Percentiles rank a stretch among this genome's conserved stretches.
phyloP scores from a whole-genome alignment of 2,113 vertebrate species.

The Engystomops pustulosus region DNA sequence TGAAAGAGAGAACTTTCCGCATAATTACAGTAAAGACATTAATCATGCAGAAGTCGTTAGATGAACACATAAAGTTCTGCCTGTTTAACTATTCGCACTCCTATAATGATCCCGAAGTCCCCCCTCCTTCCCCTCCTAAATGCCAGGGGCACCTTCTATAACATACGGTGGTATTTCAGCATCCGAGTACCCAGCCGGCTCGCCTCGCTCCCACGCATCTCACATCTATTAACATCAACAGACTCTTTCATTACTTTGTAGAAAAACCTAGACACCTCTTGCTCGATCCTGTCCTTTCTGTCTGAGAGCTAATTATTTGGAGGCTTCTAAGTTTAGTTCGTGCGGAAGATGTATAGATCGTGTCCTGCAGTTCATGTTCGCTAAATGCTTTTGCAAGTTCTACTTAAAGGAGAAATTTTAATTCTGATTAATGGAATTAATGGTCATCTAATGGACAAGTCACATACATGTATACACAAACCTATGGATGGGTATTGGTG shows the following conservation, averaged over 20 bases:
- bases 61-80: background rate
- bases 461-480: too few species aligned
- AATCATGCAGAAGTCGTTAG: constrained; percentile 21
- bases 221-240: background rate
- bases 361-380: background rate
- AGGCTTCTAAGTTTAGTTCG: background rate
- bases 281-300: background rate
- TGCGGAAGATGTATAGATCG: background rate
- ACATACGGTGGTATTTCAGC: background rate
- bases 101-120: background rate
- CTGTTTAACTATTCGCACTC: background rate
- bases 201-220: background rate
- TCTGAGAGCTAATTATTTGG: background rate
- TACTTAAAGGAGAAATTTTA: too few species aligned
- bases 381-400: background rate
- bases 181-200: background rate
- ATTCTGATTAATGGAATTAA: too few species aligned
- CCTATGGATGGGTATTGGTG: too few species aligned
- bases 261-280: background rate
- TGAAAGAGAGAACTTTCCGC: background rate
- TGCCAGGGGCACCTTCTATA: background rate
- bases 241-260: background rate
- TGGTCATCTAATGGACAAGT: too few species aligned
- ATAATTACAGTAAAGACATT: constrained; percentile 21
- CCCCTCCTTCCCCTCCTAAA: background rate